Percentiles rank a stretch among this genome's conserved stretches.
Conservation (phyloP, 2,797 vertebrate genomes). For the Sebastolobus altivelis region DNA sequence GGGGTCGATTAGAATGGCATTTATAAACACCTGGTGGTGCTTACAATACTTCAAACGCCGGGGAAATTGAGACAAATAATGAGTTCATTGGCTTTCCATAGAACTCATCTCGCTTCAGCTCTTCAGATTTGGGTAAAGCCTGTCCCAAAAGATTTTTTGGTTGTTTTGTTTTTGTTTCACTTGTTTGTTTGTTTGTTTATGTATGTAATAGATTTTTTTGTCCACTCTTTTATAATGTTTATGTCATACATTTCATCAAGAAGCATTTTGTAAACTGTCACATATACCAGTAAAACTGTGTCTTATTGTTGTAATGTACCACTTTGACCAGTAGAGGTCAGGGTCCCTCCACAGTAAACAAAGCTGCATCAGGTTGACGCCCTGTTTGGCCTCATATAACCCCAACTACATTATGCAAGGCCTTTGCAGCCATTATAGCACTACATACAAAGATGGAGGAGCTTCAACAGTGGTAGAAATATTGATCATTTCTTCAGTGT, state of each 20-base stretch:
- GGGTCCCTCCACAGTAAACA: not conserved
- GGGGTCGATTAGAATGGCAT: not conserved
- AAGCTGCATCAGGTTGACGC: not conserved
- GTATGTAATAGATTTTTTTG: too few species aligned
- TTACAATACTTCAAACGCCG: too few species aligned
- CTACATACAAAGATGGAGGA: not conserved
- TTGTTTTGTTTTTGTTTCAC: not conserved
- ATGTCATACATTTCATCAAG: not conserved
- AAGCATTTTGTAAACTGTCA: not conserved
- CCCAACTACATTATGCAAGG: not conserved
- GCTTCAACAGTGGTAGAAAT: not conserved
- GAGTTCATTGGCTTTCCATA: too few species aligned
- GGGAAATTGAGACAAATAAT: too few species aligned
- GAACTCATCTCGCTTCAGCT: not conserved
- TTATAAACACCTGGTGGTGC: too few species aligned
- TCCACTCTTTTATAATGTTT: not conserved
- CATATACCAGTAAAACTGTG: not conserved
- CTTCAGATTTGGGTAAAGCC: not conserved
- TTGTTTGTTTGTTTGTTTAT: not conserved
- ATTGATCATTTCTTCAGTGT: not conserved
- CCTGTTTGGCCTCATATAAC: not conserved
- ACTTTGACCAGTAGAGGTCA: conserved; percentile 32
- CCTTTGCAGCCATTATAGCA: not conserved
- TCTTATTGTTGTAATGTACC: not conserved
- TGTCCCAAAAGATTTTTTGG: not conserved